Base-by-base conservation (phyloP, 2,888 invertebrate species). In the Drosophila kuntzei region DNA sequence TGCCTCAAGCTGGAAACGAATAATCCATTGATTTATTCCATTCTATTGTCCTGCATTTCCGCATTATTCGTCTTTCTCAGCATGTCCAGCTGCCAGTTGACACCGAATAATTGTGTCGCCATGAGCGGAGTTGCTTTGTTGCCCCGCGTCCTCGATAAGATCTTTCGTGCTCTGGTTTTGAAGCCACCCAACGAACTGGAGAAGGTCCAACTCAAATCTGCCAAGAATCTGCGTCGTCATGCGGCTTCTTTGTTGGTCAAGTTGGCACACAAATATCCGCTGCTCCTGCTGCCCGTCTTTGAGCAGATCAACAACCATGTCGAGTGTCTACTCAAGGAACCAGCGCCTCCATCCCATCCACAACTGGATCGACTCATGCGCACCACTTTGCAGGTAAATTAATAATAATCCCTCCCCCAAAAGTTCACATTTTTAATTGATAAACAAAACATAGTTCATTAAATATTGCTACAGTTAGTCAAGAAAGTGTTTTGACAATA, bases 241-340 rank as follows among this genome's bases (percentile, higher is more conserved):
- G 98, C 98, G 6, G 97, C 97, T 22, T 96, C 97, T 7, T 93
- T 97, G 22, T 95, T 98, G 93, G 97, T 98, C 11, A 98, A 98
- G 92, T 95, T 98, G 43, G 97, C 97, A 16, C 95, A 96, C 62
- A 96, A 97, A 92, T 98, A 97, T 93, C 98, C 98, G 0, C 92
- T 97, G 25, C 93, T 98, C 0, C 92, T 98, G 63, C 93, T 98
- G 89, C 97, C 97, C 0, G 96, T 97, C 36, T 98, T 98, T 92
- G 96, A 96, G 55, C 95, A 97, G 69, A 95, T 98, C 72, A 95
- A 96, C 89, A 94, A 95, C 8, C 95, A 96, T 77, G 95, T 97
- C 3, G 95, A 95, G 58, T 94, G 94, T 65, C 93, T 98, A 58
- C 94, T 95, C 4, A 94, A 95, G 50, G 95, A 96, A 69, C 95